Percentiles rank a stretch among this genome's conserved stretches.
Evolutionary conservation across 1,140 invertebrate genomes (phyloP).

Genomic region (Sminthurides bifidus): DNA sequence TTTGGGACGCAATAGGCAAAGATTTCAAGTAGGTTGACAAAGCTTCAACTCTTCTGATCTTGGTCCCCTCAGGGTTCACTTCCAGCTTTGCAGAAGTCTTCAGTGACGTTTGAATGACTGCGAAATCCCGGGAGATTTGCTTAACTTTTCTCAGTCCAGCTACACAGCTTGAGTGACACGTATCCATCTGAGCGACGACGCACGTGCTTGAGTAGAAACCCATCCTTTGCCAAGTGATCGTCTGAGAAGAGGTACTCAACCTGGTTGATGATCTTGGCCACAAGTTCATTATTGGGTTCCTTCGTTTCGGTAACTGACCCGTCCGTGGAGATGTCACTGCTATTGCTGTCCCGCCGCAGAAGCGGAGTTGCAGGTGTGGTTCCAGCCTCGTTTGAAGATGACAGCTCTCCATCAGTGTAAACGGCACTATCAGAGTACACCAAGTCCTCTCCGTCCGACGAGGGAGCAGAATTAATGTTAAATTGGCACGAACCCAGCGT

Average conservation of each 20-base stretch:
- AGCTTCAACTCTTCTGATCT: constrained; percentile 70
- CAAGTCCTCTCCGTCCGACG: not conserved
- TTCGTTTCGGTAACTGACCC: constrained; percentile 1
- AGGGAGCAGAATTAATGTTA: not conserved
- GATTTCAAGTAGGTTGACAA: constrained; percentile 82
- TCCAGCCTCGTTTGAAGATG: not conserved
- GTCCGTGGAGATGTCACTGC: constrained; percentile 21
- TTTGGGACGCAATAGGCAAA: constrained; percentile 40
- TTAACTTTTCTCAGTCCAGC: constrained; percentile 87
- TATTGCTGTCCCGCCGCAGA: constrained; percentile 20
- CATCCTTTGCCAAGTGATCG: constrained; percentile 85
- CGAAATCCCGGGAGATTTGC: constrained; percentile 83
- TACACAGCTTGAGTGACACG: constrained; percentile 83
- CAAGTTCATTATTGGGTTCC: constrained; percentile 42
- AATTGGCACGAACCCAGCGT: constrained; percentile 3
- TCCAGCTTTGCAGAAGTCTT: constrained; percentile 66
- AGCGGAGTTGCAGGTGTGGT: not conserved
- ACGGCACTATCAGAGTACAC: not conserved
- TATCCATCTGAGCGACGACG: constrained; percentile 87
- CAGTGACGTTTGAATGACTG: constrained; percentile 41
- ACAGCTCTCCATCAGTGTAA: constrained; percentile 1
- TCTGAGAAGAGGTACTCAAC: constrained; percentile 92
- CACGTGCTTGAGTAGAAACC: constrained; percentile 87
- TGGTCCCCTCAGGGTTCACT: constrained; percentile 81
- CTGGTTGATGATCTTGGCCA: constrained; percentile 63